Base-by-base conservation (phyloP, 2,888 invertebrate species). In the Pristionchus entomophagus region DNA sequence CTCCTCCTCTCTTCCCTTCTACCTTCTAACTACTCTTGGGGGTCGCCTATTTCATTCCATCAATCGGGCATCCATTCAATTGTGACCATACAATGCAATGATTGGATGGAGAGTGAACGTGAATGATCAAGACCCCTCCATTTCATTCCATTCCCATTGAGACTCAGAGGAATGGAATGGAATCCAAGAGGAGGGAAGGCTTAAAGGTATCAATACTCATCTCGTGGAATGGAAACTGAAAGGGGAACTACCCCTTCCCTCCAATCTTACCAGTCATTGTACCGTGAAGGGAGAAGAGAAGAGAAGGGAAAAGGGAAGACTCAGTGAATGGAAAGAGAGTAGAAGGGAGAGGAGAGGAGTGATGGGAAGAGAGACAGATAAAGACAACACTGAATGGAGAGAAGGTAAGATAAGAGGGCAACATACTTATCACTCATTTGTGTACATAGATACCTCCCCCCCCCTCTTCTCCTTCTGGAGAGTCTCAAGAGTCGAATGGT, bases 381-480 rank as follows among this genome's bases (percentile, higher is more conserved):
- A 32, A 81, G 56, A 53, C 53, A 35, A 22, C 17, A 51, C 14
- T 51, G 51, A 51, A 26, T 17, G 26, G 53, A 56, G 81, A 81
- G 81, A 51, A 73, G 14, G n/a, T n/a, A n/a, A 29, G 51, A 32
- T 53, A 80, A 32, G 32, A 32, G n/a, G 56, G 41, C 73, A 73
- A 73, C 73, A 73, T 41, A 73, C 73, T 73, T 73, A 73, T 73
- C 73, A 73, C 73, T 73, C 73, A 38, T 41, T n/a, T 73, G 73
- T 73, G 38, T 73, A 73, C 73, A 73, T 35, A 73, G 73, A 35
- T 41, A 73, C n/a, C 19, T 12, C 10, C 73, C 22, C 73, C 12
- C 62, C 10, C n/a, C 19, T 12, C 10, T 41, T 38, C 73, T n/a
- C 62, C 10, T 8, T 29, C 62, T 56, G n/a, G 22, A 14, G 17